Evolutionary conservation across 2,888 invertebrate genomes (phyloP).

Genomic region (Odontothrips loti): DNA sequence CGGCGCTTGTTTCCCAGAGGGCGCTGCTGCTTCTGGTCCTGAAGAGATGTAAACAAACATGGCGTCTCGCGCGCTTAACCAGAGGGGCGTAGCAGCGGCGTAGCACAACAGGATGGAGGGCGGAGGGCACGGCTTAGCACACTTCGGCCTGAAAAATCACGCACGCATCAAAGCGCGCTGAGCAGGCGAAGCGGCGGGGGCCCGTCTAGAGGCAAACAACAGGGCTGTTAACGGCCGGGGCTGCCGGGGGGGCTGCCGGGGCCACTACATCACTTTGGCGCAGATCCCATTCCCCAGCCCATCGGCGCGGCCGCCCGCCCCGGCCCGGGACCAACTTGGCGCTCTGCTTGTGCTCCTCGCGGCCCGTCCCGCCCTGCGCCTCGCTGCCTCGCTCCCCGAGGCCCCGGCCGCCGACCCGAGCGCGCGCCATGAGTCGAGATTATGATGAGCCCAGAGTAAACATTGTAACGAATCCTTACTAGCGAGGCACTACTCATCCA

Average conservation of each 20-base stretch:
- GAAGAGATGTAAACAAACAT: background rate
- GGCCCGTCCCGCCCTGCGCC: background rate
- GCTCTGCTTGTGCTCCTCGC: background rate
- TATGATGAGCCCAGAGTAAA: background rate
- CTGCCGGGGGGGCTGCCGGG: background rate
- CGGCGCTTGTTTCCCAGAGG: too few relatives aligned
- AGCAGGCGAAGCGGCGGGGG: background rate
- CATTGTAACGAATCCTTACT: too few relatives aligned
- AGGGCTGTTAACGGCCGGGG: background rate
- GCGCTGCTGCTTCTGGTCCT: too few relatives aligned
- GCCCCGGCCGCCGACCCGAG: background rate
- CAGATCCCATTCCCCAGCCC: slow-evolving; percentile 3
- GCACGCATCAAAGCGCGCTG: background rate
- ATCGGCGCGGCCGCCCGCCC: background rate
- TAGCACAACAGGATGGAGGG: background rate
- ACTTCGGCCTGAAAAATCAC: background rate
- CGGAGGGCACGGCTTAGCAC: too few relatives aligned
- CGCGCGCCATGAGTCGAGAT: background rate
- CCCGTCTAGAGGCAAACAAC: slow-evolving; percentile 7
- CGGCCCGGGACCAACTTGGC: background rate
- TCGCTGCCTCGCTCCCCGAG: background rate
- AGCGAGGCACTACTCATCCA: background rate
- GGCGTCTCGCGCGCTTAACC: too few relatives aligned
- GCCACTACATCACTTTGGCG: slow-evolving; percentile 10
- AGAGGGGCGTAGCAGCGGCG: background rate